Percentiles rank a stretch among this genome's conserved stretches.
Evolutionary conservation across 2,888 invertebrate genomes (phyloP).

Genomic region (Rotaria socialis): DNA sequence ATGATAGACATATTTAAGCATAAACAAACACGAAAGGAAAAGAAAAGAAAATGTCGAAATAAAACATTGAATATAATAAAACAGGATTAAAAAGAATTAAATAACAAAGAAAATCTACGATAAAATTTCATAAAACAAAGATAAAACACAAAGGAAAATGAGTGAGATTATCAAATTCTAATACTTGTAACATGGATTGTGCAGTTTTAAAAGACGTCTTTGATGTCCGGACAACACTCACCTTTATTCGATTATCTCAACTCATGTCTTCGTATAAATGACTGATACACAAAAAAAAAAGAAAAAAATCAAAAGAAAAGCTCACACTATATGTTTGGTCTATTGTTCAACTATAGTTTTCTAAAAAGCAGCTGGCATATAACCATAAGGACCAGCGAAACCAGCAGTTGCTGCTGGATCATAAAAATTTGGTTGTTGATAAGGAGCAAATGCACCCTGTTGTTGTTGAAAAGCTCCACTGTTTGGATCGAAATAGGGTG

Average conservation of each 20-base stretch:
- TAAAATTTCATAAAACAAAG: not conserved
- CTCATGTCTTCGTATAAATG: slow-evolving; percentile 4
- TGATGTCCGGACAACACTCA: slow-evolving; percentile 37
- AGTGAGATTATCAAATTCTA: not conserved
- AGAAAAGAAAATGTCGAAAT: not conserved
- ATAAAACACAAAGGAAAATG: not conserved
- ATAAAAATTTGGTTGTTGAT: slow-evolving; percentile 12
- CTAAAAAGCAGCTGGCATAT: slow-evolving; percentile 33
- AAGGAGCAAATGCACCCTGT: slow-evolving; percentile 18
- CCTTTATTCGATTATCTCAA: slow-evolving; percentile 23
- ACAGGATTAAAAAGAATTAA: not conserved
- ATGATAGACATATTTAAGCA: not conserved
- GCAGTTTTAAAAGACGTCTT: slow-evolving; percentile 12
- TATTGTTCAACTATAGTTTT: not conserved
- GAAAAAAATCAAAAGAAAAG: not conserved
- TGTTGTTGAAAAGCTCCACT: not conserved
- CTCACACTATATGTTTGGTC: not conserved
- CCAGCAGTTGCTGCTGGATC: not conserved
- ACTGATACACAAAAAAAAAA: not conserved
- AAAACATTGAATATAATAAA: not conserved
- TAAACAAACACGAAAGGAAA: too few species aligned
- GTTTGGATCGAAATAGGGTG: not conserved
- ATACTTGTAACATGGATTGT: too few species aligned
- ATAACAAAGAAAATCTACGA: slow-evolving; percentile 5
- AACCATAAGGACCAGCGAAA: slow-evolving; percentile 4